Conservation (phyloP, 2,797 vertebrate genomes). For the Pteronotus mesoamericanus region DNA sequence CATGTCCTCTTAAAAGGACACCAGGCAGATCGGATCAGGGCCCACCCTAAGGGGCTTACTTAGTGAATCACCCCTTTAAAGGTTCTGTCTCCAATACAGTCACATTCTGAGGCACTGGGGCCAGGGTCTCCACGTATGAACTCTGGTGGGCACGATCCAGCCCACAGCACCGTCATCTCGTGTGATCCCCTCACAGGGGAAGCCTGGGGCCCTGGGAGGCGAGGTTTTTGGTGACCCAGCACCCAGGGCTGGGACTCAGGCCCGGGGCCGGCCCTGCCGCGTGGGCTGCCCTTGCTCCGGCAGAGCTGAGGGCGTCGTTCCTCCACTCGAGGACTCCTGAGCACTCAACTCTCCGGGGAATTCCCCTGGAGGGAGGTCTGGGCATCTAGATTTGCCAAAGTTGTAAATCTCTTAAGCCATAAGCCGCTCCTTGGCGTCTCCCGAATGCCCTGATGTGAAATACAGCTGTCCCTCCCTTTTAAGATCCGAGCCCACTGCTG, state of each 20-base stretch:
- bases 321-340: not conserved
- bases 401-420: slow-evolving; percentile 70
- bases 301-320: not conserved
- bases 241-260: not conserved
- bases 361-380: slow-evolving; percentile 40
- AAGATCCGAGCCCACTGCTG: slow-evolving; percentile 61
- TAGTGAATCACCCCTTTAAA: not conserved
- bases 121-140: not conserved
- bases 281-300: not conserved
- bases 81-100: not conserved
- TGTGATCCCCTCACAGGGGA: not conserved
- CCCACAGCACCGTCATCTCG: not conserved
- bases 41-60: not conserved
- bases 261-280: no score
- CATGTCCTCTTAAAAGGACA: not conserved
- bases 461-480: slow-evolving; percentile 79
- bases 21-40: not conserved
- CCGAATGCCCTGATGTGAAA: slow-evolving; percentile 69
- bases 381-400: slow-evolving; percentile 52
- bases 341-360: not conserved
- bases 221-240: accelerated
- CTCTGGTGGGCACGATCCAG: not conserved
- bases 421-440: slow-evolving; percentile 58
- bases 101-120: not conserved
- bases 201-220: not conserved